A percentile compares a stretch with the other conserved stretches of the same genome.
phyloP scores from a whole-genome alignment of 2,113 vertebrate genomes.

The Galeopterus variegatus region DNA sequence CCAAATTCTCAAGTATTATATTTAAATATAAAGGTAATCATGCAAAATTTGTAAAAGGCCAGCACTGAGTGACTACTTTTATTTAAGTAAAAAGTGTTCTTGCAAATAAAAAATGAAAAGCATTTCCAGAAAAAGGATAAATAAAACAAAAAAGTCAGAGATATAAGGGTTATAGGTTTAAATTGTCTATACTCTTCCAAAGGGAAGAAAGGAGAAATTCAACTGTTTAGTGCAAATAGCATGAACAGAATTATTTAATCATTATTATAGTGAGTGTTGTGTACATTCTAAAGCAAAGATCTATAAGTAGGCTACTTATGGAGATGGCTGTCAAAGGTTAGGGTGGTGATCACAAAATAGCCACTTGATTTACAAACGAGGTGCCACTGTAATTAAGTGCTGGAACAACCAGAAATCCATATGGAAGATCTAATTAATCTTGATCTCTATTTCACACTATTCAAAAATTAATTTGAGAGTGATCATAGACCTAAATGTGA shows the following conservation, averaged over 20 bases:
- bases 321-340: neutral
- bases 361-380: neutral
- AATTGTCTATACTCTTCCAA: neutral
- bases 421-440: slow-evolving; percentile 40
- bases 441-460: neutral
- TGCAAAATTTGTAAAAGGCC: neutral
- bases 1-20: neutral
- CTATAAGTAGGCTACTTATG: neutral
- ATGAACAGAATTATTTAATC: neutral
- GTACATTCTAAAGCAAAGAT: neutral
- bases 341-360: neutral
- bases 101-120: slow-evolving; percentile 43
- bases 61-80: neutral
- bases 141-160: neutral
- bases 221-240: neutral
- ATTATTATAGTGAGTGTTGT: no score
- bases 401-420: neutral
- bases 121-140: slow-evolving; percentile 2
- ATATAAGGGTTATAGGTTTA: neutral
- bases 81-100: slow-evolving; percentile 18
- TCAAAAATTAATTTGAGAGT: slow-evolving; percentile 44
- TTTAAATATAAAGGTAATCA: slow-evolving; percentile 32
- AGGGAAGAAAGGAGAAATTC: neutral
- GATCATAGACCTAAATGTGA: neutral
- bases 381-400: neutral